Conservation (phyloP, 2,113 vertebrate species). For the Fulica atra region DNA sequence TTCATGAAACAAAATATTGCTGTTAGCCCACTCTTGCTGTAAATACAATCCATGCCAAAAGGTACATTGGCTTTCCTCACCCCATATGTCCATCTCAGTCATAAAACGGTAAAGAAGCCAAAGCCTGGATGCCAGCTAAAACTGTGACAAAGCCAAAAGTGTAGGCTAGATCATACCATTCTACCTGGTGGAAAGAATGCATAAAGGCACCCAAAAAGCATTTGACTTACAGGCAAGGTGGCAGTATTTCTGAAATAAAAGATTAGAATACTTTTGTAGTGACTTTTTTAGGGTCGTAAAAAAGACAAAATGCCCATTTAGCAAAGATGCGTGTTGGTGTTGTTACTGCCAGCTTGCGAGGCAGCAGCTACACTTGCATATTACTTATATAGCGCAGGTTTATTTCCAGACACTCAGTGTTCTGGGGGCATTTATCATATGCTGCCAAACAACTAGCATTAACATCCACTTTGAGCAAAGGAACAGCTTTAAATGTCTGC, state of each 20-base stretch:
- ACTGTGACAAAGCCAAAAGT: background rate
- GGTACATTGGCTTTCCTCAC: background rate
- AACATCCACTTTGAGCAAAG: slow-evolving; percentile 27
- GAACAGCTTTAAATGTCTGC: slow-evolving; percentile 17
- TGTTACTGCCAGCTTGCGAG: background rate
- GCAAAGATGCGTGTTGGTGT: background rate
- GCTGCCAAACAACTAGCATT: background rate
- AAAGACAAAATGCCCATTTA: slow-evolving; percentile 43
- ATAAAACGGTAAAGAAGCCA: background rate
- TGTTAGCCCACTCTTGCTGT: background rate
- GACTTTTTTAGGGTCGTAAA: background rate
- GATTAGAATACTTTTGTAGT: background rate
- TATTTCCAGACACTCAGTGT: background rate
- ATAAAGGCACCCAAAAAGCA: background rate
- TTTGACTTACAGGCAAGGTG: slow-evolving; percentile 4
- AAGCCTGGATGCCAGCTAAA: background rate
- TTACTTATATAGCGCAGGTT: background rate
- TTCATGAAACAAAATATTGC: slow-evolving; percentile 8
- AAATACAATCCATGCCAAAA: slow-evolving; percentile 19
- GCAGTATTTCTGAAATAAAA: slow-evolving; percentile 43
- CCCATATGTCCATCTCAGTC: background rate
- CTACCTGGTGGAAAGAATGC: background rate
- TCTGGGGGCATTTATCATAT: background rate
- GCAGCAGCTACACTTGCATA: background rate
- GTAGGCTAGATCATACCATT: background rate